phyloP scores from a whole-genome alignment of 2,113 vertebrate species.

The cat (Felis catus) region DNA sequence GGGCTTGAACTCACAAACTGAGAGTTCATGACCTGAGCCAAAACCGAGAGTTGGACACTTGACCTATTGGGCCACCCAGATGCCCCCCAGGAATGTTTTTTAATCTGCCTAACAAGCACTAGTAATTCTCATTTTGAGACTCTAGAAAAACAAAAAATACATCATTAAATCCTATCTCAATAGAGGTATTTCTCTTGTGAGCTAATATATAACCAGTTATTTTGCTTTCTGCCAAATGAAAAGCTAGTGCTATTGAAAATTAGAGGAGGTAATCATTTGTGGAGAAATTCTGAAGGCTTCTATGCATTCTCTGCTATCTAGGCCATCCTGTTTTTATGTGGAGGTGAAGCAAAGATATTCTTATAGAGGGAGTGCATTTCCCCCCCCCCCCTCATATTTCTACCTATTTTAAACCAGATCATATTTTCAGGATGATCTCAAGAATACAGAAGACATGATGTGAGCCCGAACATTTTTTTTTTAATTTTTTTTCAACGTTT shows the following conservation, averaged over 20 bases:
- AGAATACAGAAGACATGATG: neutral
- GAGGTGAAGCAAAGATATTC: neutral
- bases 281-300: neutral
- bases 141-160: neutral
- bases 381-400: neutral
- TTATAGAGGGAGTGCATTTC: neutral
- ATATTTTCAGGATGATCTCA: neutral
- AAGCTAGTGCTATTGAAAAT: neutral
- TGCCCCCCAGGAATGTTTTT: neutral
- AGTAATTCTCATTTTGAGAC: neutral
- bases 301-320: neutral
- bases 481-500: too few species aligned
- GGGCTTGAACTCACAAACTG: too few species aligned
- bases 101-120: neutral
- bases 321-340: neutral
- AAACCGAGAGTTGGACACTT: too few species aligned
- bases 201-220: neutral
- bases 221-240: conserved; percentile 23
- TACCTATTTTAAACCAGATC: neutral
- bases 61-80: too few species aligned
- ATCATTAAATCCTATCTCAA: neutral
- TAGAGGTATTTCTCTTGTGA: neutral
- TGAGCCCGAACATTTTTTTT: neutral
- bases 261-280: neutral
- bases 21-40: too few species aligned